phyloP scores from a whole-genome alignment of 2,113 vertebrate species.

The Calyptommatus sinebrachiatus region DNA sequence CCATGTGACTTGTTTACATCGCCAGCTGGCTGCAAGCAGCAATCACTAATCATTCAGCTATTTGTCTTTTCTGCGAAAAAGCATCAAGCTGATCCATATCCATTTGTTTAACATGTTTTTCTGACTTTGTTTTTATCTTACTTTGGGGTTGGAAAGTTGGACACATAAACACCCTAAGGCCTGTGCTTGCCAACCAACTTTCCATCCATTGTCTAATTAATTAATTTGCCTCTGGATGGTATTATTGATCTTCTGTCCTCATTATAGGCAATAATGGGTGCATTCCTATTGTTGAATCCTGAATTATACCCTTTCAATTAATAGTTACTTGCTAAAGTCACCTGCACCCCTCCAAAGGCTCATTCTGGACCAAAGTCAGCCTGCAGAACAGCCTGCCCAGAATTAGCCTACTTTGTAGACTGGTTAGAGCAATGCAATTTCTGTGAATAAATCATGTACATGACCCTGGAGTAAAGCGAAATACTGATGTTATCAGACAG shows the following conservation, averaged over 20 bases:
- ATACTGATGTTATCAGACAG: constrained; percentile 26
- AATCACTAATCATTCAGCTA: no score
- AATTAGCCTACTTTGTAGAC: constrained; percentile 8
- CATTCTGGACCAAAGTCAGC: background rate
- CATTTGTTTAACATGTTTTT: background rate
- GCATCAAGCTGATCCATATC: background rate
- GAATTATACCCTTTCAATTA: constrained; percentile 27
- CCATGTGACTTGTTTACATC: background rate
- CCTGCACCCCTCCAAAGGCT: no score
- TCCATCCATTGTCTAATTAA: constrained; percentile 3
- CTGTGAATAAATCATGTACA: constrained; percentile 22
- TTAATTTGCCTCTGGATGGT: constrained; percentile 21
- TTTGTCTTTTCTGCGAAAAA: background rate
- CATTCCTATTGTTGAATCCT: constrained; percentile 29
- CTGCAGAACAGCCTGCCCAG: constrained; percentile 8
- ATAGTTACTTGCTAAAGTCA: constrained; percentile 29
- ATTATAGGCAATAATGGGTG: constrained; percentile 39
- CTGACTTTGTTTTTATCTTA: constrained; percentile 13
- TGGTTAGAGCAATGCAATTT: background rate
- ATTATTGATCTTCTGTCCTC: constrained; percentile 33
- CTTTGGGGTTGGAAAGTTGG: constrained; percentile 10
- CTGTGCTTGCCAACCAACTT: constrained; percentile 1
- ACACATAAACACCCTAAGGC: constrained; percentile 1
- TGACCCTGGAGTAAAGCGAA: constrained; percentile 31
- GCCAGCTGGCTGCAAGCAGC: no score